Conservation (phyloP, 2,797 vertebrate genomes). For the Rhinophrynus dorsalis region DNA sequence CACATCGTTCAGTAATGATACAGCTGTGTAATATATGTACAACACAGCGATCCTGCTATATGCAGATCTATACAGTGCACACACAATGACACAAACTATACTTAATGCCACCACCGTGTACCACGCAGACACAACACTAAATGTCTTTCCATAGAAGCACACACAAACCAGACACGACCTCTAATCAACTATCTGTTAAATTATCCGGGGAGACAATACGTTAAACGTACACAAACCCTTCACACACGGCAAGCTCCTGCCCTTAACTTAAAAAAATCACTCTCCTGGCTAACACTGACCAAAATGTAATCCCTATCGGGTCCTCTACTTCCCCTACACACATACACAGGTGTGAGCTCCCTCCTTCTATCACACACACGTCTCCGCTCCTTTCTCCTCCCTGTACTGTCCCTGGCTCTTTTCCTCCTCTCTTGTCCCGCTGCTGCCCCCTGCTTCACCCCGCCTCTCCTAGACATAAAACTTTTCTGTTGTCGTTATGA, state of each 20-base stretch:
- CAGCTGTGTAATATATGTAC: not conserved
- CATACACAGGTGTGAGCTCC: slow-evolving; percentile 15
- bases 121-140: not conserved
- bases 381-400: not conserved
- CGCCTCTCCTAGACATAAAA: slow-evolving; percentile 27
- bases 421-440: slow-evolving; percentile 21
- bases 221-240: not conserved
- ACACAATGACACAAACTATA: not conserved
- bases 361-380: not conserved
- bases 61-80: too few relatives aligned
- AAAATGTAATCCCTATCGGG: not conserved
- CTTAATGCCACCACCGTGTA: not conserved
- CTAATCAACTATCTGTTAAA: too few relatives aligned
- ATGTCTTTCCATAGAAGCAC: too few relatives aligned
- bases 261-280: not conserved
- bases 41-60: too few relatives aligned
- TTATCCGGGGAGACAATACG: too few relatives aligned
- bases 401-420: slow-evolving; percentile 10
- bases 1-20: not conserved
- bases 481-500: slow-evolving; percentile 21
- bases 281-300: not conserved
- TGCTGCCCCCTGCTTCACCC: slow-evolving; percentile 40
- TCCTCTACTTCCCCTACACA: not conserved
- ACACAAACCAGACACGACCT: not conserved
- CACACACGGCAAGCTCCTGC: not conserved